Conservation (phyloP, 2,888 invertebrate genomes). For the Brenthis ino region DNA sequence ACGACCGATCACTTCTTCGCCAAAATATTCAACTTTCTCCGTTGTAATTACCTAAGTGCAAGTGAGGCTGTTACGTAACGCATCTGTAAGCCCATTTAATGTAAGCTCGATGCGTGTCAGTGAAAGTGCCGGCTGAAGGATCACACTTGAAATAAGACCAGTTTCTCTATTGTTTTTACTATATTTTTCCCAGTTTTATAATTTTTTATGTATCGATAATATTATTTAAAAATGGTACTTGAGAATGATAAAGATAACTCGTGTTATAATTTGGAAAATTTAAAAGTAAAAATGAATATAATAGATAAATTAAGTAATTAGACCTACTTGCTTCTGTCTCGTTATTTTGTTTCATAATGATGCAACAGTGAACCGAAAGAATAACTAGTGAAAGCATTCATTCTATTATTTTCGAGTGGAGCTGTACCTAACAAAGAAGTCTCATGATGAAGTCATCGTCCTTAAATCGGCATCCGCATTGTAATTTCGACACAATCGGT, state of each 20-base stretch:
- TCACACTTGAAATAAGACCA: conserved; percentile 36
- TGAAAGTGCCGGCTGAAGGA: conserved; percentile 58
- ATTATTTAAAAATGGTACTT: neutral
- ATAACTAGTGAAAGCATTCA: conserved; percentile 45
- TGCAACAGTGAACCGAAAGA: conserved; percentile 28
- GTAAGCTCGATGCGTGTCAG: conserved; percentile 48
- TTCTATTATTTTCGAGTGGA: conserved; percentile 41
- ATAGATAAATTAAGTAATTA: neutral
- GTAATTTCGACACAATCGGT: conserved; percentile 58
- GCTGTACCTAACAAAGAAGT: conserved; percentile 46
- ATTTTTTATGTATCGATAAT: neutral
- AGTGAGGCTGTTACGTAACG: conserved; percentile 55
- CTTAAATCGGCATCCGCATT: conserved; percentile 65
- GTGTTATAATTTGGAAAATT: too few species aligned
- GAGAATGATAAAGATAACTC: too few species aligned
- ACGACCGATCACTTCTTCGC: conserved; percentile 65
- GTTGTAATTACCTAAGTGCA: conserved; percentile 61
- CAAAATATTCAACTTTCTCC: conserved; percentile 77
- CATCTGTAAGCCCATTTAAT: conserved; percentile 54
- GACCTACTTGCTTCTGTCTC: neutral
- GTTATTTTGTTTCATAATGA: conserved; percentile 26
- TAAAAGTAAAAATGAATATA: neutral
- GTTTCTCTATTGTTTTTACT: conserved; percentile 32
- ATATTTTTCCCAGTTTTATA: neutral
- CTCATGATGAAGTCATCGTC: conserved; percentile 62